These are phyloP conservation scores for Enteromius mattozi DNA, from an alignment of 2,797 vertebrate genomes.

Conservation along the genomic window DNA sequence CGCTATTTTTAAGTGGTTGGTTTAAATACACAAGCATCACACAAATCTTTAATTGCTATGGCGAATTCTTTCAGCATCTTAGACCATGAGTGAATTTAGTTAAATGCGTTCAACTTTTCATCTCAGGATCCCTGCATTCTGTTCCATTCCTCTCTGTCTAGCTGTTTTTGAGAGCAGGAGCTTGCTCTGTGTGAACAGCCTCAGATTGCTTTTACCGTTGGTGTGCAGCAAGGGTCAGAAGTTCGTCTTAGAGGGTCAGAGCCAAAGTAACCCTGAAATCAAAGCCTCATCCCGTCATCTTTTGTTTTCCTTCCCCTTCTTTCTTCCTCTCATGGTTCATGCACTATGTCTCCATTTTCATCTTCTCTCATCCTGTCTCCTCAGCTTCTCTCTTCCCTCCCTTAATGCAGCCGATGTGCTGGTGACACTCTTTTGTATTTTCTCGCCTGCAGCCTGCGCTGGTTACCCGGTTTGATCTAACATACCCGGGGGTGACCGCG, in stretches of 20 bases:
- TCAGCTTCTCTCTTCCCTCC: slow-evolving; percentile 36
- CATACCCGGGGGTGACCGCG: slow-evolving; percentile 79
- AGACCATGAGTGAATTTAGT: neutral
- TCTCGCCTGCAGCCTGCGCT: slow-evolving; percentile 81
- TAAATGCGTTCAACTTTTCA: slow-evolving; percentile 15
- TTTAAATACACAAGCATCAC: neutral
- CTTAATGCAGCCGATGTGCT: slow-evolving; percentile 55
- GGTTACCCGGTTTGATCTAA: slow-evolving; percentile 84
- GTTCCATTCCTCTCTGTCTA: neutral
- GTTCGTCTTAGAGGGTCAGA: neutral
- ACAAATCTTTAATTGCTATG: neutral
- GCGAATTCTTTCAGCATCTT: neutral
- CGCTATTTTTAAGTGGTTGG: neutral
- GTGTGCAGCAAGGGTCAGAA: neutral
- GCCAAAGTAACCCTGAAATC: neutral
- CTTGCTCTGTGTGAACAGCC: too few relatives aligned
- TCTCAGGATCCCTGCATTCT: neutral
- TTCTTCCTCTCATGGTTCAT: slow-evolving; percentile 51
- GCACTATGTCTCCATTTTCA: slow-evolving; percentile 63
- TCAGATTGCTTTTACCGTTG: neutral
- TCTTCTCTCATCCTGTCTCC: slow-evolving; percentile 49
- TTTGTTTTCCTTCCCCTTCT: slow-evolving; percentile 2
- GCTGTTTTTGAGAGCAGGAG: neutral
- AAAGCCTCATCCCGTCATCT: slow-evolving; percentile 19
- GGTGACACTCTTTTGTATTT: slow-evolving; percentile 74